Evolutionary conservation across 2,797 vertebrate species (phyloP), one percentile per base, ranked within the genome.

Genomic region (Bufotes viridis): DNA sequence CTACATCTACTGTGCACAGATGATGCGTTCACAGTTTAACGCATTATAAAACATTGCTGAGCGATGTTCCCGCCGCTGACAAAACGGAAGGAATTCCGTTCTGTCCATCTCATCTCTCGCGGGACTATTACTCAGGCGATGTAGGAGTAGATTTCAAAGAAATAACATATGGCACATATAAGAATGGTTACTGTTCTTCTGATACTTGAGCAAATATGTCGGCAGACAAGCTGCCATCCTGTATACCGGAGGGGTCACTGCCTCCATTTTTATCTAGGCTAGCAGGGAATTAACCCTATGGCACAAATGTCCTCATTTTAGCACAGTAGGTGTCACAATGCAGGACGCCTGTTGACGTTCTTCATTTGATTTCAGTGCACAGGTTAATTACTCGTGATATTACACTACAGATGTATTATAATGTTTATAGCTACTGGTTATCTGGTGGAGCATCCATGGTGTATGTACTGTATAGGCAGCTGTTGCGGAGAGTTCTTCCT

Each of bases 331-430:
- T 17, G 63, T 61, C 79, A 82, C 69, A 53, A 75, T 26, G n/a
- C 76, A 90, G 90, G 91, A 89, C 20, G 42, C 87, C 93, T 91
- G 90, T 93, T 91, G 90, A 92, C 90, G 86, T 80, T 91, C 92
- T 92, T 92, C 92, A 92, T 91, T 89, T 92, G 93, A 91, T 93
- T 69, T 83, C 91, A 34, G 18, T 34, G 29, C 53, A 34, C 29
- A 12, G 72, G 90, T 94, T 91, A 89, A 90, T 92, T 91, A 85
- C 91, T 92, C 91, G 88, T 92, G 91, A 88, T 93, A 92, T 91
- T 92, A 93, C 91, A 91, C 93, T 76, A 90, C 90, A 51, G 42
- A 22, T 86, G 87, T 90, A 92, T 92, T 90, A 91, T 88, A 82
- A 42, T 69, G 78, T 90, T 90, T 90, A 24, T 89, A 84, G 86